Evolutionary conservation across 2,113 vertebrate species (phyloP).

Genomic region (Puma concolor): DNA sequence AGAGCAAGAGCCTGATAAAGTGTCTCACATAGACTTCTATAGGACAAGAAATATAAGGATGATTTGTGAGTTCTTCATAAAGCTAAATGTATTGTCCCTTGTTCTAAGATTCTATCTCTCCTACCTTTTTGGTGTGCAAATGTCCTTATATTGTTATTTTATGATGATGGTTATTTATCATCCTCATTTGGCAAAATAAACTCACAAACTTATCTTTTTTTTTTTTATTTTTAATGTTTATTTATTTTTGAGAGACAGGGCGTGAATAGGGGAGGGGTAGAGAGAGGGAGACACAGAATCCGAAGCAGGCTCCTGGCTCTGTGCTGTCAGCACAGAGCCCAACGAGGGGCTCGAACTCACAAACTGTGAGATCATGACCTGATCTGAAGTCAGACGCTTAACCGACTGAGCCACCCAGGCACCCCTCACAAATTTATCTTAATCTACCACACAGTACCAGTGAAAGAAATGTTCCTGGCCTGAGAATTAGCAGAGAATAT

Average conservation of each 20-base stretch:
- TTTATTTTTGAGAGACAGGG: too few relatives aligned
- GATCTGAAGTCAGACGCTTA: too few relatives aligned
- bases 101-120: constrained; percentile 32
- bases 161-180: not conserved
- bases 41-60: constrained; percentile 37
- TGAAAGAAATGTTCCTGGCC: not conserved
- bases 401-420: too few relatives aligned
- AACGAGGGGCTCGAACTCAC: too few relatives aligned
- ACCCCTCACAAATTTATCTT: constrained; percentile 19
- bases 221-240: too few relatives aligned
- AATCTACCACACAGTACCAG: not conserved
- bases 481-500: not conserved
- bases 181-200: not conserved
- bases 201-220: constrained; percentile 36
- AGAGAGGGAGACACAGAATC: too few relatives aligned
- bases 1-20: constrained; percentile 36
- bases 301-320: too few relatives aligned
- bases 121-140: not conserved
- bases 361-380: too few relatives aligned
- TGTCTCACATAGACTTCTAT: constrained; percentile 29
- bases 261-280: too few relatives aligned
- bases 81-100: constrained; percentile 16
- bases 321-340: too few relatives aligned
- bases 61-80: constrained; percentile 49
- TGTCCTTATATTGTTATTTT: constrained; percentile 13